phyloP scores from a whole-genome alignment of 2,797 vertebrate genomes.

The Channallabes apus region DNA sequence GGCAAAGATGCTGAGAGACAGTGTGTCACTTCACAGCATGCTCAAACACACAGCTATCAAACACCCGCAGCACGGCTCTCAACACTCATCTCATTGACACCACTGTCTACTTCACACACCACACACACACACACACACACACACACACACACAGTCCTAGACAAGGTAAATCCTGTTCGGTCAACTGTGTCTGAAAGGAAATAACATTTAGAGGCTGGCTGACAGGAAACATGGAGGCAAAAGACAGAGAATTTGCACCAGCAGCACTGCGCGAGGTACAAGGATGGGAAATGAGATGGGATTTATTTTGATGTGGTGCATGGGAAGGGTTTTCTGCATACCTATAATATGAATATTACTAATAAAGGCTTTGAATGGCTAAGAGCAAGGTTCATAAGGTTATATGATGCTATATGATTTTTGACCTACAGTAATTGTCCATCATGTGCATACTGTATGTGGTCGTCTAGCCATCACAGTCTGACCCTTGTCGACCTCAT shows the following conservation, averaged over 20 bases:
- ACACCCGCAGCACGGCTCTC: constrained; percentile 25
- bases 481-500: too few species aligned
- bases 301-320: not conserved
- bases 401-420: too few species aligned
- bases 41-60: constrained; percentile 36
- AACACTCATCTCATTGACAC: constrained; percentile 28
- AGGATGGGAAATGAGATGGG: not conserved
- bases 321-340: not conserved
- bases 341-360: not conserved
- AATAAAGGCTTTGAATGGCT: not conserved
- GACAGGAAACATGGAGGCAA: not conserved
- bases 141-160: not conserved
- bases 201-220: constrained; percentile 3
- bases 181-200: constrained; percentile 1
- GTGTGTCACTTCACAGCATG: constrained; percentile 22
- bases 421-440: too few species aligned
- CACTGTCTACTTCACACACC: not conserved
- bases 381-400: not conserved
- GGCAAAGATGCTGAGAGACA: constrained; percentile 27
- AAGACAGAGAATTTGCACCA: not conserved
- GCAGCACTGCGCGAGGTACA: not conserved
- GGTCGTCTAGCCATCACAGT: too few species aligned
- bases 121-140: constrained; percentile 5
- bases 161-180: constrained; percentile 8
- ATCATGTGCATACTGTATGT: too few species aligned